Percentiles rank a stretch among this genome's conserved stretches.
Conservation (phyloP, 30 jellyfish, hydroid and myxozoan species). For the Phacellophora camtschatica region DNA sequence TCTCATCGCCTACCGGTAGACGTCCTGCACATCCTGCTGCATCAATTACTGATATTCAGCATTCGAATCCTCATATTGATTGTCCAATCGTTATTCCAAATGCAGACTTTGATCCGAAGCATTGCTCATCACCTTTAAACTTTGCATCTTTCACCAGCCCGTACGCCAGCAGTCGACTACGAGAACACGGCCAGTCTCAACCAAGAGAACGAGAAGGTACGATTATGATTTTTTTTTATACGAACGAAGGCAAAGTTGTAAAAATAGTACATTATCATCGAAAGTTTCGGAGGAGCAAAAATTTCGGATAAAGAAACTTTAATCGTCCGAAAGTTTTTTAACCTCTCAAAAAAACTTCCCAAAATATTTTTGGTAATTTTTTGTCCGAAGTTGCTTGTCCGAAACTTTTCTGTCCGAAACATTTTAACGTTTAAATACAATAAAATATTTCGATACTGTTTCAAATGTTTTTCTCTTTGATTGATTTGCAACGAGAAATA, state of each 20-base stretch:
- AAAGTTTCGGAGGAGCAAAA: no score
- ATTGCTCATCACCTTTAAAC: conserved; percentile 53
- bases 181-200: background rate
- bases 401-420: no score
- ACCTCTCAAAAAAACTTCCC: no score
- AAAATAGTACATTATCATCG: background rate
- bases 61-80: conserved; percentile 90
- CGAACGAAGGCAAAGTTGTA: background rate
- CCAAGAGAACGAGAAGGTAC: conserved; percentile 3
- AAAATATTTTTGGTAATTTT: background rate
- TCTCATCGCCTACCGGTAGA: conserved; percentile 25
- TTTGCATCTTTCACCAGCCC: conserved; percentile 50
- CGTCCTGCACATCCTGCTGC: conserved; percentile 61
- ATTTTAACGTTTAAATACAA: no score
- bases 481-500: no score
- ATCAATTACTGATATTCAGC: conserved; percentile 82
- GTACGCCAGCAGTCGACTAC: background rate
- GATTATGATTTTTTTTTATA: background rate
- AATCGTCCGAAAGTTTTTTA: no score
- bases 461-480: no score
- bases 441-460: no score
- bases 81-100: conserved; percentile 98
- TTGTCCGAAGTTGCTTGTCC: background rate
- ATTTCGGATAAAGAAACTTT: no score
- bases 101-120: conserved; percentile 94